phyloP scores from a whole-genome alignment of 1,140 invertebrate genomes.

The Psix sp. region DNA sequence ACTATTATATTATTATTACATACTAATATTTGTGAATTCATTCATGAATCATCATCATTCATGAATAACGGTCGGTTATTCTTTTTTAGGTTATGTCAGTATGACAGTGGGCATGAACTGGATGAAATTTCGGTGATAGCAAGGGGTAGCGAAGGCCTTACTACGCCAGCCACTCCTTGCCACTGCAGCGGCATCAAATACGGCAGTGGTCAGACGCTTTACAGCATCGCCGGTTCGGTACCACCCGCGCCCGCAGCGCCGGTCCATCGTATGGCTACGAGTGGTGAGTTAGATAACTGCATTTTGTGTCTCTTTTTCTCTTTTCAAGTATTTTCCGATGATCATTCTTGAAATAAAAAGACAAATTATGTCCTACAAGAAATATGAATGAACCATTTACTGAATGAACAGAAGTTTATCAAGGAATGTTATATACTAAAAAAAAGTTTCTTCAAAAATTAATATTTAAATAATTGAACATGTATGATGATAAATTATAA shows the following conservation, averaged over 20 bases:
- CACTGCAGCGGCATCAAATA: constrained; percentile 78
- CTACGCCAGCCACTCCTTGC: constrained; percentile 80
- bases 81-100: constrained; percentile 66
- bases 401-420: not conserved
- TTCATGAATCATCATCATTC: constrained; percentile 4
- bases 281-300: constrained; percentile 61
- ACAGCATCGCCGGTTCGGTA: constrained; percentile 71
- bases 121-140: constrained; percentile 86
- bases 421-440: no score
- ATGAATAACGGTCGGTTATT: constrained; percentile 9
- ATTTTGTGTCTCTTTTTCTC: constrained; percentile 42
- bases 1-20: not conserved
- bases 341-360: constrained; percentile 28
- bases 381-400: constrained; percentile 10
- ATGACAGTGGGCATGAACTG: constrained; percentile 82
- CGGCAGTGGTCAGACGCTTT: constrained; percentile 72
- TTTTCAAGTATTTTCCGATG: constrained; percentile 20
- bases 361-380: constrained; percentile 11
- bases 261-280: constrained; percentile 62
- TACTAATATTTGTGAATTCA: not conserved
- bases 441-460: no score
- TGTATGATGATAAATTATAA: no score
- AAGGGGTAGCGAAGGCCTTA: constrained; percentile 79
- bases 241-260: constrained; percentile 68
- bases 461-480: no score